Base-by-base conservation (phyloP, 2,797 vertebrate genomes). In the Clarias platycephalus region DNA sequence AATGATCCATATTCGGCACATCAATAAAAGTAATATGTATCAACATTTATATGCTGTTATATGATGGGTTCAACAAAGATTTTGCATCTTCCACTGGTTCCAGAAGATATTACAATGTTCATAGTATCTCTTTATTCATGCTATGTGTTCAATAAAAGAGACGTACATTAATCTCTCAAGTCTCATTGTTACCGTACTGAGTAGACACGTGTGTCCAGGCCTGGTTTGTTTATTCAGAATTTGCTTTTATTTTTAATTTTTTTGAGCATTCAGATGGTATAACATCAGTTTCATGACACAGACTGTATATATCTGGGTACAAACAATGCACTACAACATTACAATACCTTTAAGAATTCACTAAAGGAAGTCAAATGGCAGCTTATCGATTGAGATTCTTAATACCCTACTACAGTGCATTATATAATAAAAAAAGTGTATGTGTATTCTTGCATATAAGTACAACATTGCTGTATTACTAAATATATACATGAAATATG, bases 131-230 rank as follows among this genome's bases (percentile, higher is more conserved):
- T 72, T 13, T 53, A 7, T 44, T 28, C 78, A 3, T 80, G 40
- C 22, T 24, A 3, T 26, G 62, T 80, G 63, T 81, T 87, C 70
- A 84, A 84, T 86, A 87, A 89, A 86, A 67, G 77, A 74, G 55
- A 71, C 53, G 13, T 55, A 24, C 24, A 34, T 6, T 13, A 26
- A 15, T 4, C 7, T 10, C 8, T 37, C 28, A 18, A 20, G 16
- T 24, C 3, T 77, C 15, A 60, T 58, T 40, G 49, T 44, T 67
- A 60, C 34, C 70, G 63, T 60, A 80, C 64, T 37, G 13, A 78
- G 22, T 62, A 62, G 10, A 78, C 31, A 40, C 2, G 15, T 60
- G 10, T 77, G 20, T 55, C 20, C 22, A 58, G 7, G 2, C 5
- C 8, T 76, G 26, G 26, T 37, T 60, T 37, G 75, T 31, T 13